phyloP scores from a whole-genome alignment of 1,140 invertebrate genomes.

The Drosophila nannoptera region DNA sequence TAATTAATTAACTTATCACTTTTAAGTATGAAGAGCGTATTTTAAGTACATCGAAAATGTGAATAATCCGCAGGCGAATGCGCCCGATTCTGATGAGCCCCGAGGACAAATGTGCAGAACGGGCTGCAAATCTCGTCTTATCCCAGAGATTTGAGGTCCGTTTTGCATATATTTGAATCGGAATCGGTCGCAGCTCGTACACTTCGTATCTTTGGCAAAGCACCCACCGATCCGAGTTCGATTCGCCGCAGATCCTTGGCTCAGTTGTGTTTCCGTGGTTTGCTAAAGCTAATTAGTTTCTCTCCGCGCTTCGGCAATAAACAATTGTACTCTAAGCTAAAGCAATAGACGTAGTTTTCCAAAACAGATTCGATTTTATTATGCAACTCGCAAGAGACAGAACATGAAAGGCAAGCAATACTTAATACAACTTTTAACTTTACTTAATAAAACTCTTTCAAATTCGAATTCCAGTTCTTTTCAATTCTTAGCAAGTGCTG shows the following conservation, averaged over 20 bases:
- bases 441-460: slow-evolving; percentile 78
- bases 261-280: slow-evolving; percentile 34
- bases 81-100: too few species aligned
- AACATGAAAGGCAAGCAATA: slow-evolving; percentile 48
- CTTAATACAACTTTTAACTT: slow-evolving; percentile 68
- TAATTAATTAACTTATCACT: slow-evolving; percentile 10
- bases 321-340: slow-evolving; percentile 52
- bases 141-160: neutral
- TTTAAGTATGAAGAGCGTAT: slow-evolving; percentile 17
- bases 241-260: slow-evolving; percentile 38
- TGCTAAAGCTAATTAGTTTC: slow-evolving; percentile 44
- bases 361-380: slow-evolving; percentile 50
- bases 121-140: too few species aligned
- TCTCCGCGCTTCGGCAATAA: slow-evolving; percentile 29
- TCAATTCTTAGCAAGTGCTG: slow-evolving; percentile 42
- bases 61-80: too few species aligned
- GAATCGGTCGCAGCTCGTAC: slow-evolving; percentile 33
- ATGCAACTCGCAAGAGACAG: slow-evolving; percentile 41
- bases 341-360: slow-evolving; percentile 41
- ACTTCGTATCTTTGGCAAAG: slow-evolving; percentile 62
- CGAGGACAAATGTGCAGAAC: too few species aligned
- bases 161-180: slow-evolving; percentile 11
- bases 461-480: slow-evolving; percentile 76
- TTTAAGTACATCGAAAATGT: slow-evolving; percentile 18
- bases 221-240: slow-evolving; percentile 54